These are phyloP conservation scores for Amphimallon solstitiale DNA, from an alignment of 2,888 invertebrate genomes.

Conservation along the genomic window DNA sequence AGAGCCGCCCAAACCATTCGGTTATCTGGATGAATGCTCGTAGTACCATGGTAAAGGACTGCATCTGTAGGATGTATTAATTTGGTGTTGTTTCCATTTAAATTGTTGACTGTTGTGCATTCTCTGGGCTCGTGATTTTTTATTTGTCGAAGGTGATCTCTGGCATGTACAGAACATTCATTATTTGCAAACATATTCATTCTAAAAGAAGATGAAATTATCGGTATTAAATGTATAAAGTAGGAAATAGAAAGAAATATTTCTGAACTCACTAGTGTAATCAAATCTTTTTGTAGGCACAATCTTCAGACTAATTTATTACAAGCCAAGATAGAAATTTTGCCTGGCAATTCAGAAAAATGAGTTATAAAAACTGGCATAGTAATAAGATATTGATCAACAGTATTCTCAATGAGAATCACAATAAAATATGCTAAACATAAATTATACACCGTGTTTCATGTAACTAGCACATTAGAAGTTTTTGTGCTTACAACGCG, in stretches of 20 bases:
- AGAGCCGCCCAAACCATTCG: constrained; percentile 79
- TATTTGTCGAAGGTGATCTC: constrained; percentile 57
- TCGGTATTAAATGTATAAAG: too few species aligned
- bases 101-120: constrained; percentile 61
- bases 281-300: too few species aligned
- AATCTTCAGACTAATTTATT: too few species aligned
- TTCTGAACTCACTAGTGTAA: not conserved
- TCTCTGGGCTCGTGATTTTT: constrained; percentile 62
- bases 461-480: too few species aligned
- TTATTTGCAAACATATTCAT: constrained; percentile 69
- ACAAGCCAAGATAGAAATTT: too few species aligned
- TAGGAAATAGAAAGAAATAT: not conserved
- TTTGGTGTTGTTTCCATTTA: constrained; percentile 57
- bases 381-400: too few species aligned
- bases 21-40: constrained; percentile 55
- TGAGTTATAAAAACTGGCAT: too few species aligned
- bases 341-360: too few species aligned
- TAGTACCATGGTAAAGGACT: constrained; percentile 56
- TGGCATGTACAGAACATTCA: constrained; percentile 65
- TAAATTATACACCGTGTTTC: too few species aligned
- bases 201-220: constrained; percentile 58
- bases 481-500: too few species aligned
- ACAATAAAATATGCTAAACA: too few species aligned
- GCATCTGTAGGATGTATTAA: constrained; percentile 59
- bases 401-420: too few species aligned